Evolutionary conservation across 2,113 vertebrate genomes (phyloP).

Genomic region (Catharus bicknelli): DNA sequence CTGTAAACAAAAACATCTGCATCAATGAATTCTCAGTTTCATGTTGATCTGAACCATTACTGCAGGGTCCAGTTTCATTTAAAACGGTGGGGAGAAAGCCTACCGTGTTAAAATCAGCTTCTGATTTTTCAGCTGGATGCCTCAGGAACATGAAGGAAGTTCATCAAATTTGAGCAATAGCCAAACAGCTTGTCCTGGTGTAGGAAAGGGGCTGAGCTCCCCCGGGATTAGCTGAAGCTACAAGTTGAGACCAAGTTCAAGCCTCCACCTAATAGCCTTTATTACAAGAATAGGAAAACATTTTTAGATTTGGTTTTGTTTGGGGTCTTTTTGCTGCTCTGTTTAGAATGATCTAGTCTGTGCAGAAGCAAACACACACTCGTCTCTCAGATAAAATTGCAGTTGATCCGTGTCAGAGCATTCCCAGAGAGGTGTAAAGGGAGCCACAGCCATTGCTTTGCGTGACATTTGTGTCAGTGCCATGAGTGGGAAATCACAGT

Average conservation of each 20-base stretch:
- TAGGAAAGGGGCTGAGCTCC: not conserved
- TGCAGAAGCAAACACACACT: not conserved
- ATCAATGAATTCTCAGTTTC: not conserved
- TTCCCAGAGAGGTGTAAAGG: not conserved
- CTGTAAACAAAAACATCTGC: not conserved
- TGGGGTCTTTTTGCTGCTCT: not conserved
- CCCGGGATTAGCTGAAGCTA: not conserved
- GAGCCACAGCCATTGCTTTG: not conserved
- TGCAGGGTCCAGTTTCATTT: not conserved
- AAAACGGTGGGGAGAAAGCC: rapidly evolving
- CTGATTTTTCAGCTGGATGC: not conserved
- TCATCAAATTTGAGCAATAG: not conserved
- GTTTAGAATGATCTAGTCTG: not conserved
- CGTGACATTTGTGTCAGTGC: not conserved
- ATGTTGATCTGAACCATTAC: not conserved
- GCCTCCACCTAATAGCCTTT: not conserved
- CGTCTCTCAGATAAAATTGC: not conserved
- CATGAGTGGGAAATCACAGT: not conserved
- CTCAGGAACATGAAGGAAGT: not conserved
- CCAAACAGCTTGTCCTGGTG: not conserved
- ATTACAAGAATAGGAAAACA: not conserved
- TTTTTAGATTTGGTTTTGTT: not conserved
- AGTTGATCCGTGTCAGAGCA: not conserved
- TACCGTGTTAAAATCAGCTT: not conserved
- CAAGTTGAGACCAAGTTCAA: not conserved